phyloP scores from a whole-genome alignment of 2,797 vertebrate genomes.

The Ctenosaura bakeri region DNA sequence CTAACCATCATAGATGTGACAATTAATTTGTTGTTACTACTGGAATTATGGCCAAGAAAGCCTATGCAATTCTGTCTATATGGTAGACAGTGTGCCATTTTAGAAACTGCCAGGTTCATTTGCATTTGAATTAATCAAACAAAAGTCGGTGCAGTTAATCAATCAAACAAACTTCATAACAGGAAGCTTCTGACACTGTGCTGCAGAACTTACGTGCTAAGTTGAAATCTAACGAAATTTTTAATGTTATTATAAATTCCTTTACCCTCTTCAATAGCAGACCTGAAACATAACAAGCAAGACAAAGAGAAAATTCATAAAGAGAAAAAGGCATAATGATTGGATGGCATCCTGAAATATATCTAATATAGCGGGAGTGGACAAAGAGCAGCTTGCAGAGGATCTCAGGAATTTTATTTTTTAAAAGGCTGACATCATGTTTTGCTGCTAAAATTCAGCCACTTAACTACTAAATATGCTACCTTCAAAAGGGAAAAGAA shows the following conservation, averaged over 20 bases:
- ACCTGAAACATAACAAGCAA: constrained; percentile 85
- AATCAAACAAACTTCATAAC: constrained; percentile 35
- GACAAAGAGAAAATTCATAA: neutral
- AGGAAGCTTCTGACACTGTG: constrained; percentile 25
- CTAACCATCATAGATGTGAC: neutral
- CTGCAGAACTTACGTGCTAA: constrained; percentile 94
- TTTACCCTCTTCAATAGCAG: constrained; percentile 98
- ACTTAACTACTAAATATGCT: too few species aligned
- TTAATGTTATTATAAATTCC: constrained; percentile 99
- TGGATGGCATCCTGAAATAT: neutral
- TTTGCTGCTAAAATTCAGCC: too few species aligned
- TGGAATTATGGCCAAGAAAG: neutral
- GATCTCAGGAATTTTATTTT: too few species aligned
- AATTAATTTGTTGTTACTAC: neutral
- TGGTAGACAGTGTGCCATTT: neutral
- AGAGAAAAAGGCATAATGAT: constrained; percentile 14
- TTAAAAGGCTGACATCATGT: too few species aligned
- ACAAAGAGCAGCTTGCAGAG: too few species aligned
- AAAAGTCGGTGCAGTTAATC: constrained; percentile 28
- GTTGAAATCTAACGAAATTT: constrained; percentile 98
- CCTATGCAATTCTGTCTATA: neutral
- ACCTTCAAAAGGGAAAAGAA: too few species aligned
- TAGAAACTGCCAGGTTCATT: neutral
- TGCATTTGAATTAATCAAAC: neutral
- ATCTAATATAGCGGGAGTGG: neutral